Percentiles rank a stretch among this genome's conserved stretches.
phyloP scores from a whole-genome alignment of 2,888 invertebrate species.

The Carterocephalus palaemon region DNA sequence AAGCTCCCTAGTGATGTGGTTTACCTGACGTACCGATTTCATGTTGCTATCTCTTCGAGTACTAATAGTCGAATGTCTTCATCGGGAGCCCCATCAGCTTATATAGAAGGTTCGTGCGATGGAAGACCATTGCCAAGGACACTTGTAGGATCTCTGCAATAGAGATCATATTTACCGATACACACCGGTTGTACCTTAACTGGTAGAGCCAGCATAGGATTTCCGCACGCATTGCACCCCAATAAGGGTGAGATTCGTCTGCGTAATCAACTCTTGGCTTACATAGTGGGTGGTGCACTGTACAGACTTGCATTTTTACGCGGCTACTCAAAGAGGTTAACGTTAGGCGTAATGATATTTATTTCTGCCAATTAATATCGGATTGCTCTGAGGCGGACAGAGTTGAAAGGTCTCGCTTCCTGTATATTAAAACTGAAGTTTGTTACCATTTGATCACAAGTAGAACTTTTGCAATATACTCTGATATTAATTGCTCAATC shows the following conservation, averaged over 20 bases:
- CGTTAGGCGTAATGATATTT: constrained; percentile 17
- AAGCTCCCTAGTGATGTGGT: constrained; percentile 19
- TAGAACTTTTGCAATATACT: too few relatives aligned
- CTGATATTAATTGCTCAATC: too few relatives aligned
- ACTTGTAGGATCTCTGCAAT: constrained; percentile 40
- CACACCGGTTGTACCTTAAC: background rate
- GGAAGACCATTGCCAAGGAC: constrained; percentile 59
- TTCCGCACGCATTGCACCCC: background rate
- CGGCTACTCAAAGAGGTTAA: constrained; percentile 22
- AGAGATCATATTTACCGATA: constrained; percentile 21
- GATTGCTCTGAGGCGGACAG: background rate
- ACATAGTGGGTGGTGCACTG: constrained; percentile 12
- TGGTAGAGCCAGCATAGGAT: background rate
- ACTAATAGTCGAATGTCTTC: constrained; percentile 56
- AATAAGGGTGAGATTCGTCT: constrained; percentile 4
- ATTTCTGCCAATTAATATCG: constrained; percentile 8
- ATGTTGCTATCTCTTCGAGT: constrained; percentile 56
- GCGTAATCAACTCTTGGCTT: background rate
- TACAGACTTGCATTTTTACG: constrained; percentile 23
- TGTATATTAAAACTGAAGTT: too few relatives aligned
- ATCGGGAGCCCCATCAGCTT: constrained; percentile 43
- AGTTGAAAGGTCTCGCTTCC: constrained; percentile 13
- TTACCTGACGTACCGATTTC: constrained; percentile 64
- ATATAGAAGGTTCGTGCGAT: constrained; percentile 51
- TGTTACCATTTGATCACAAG: too few relatives aligned